These are phyloP conservation scores for Pantherophis guttatus DNA, from an alignment of 2,113 vertebrate species.

Conservation along the genomic window DNA sequence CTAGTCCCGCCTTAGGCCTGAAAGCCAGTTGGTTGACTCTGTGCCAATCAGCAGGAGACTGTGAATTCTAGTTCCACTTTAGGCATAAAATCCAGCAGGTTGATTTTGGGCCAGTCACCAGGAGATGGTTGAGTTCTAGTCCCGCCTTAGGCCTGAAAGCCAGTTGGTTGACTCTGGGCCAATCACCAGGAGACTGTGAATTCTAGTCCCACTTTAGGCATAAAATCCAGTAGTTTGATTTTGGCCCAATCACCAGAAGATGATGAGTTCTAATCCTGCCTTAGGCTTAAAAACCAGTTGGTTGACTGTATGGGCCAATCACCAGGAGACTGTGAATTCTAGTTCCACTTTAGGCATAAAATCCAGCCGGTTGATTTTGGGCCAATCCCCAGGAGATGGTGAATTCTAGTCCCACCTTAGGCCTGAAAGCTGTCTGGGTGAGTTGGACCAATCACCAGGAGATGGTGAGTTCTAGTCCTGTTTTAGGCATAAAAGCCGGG, in stretches of 20 bases:
- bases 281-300: background rate
- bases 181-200: background rate
- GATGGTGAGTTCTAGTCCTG: background rate
- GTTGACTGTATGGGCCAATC: background rate
- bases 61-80: no score
- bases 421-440: background rate
- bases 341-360: background rate
- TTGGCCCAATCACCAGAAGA: background rate
- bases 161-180: background rate
- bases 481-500: no score
- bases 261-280: background rate
- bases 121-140: background rate
- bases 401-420: background rate
- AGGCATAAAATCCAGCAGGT: no score
- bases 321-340: background rate
- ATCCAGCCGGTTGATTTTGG: background rate
- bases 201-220: background rate
- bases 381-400: background rate
- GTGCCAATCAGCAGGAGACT: background rate
- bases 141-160: no score
- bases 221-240: background rate
- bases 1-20: background rate
- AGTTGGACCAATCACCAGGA: background rate
- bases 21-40: background rate
- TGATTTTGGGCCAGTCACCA: no score